Base-by-base conservation (phyloP, 2,888 invertebrate genomes). In the Mallateleia sp. region DNA sequence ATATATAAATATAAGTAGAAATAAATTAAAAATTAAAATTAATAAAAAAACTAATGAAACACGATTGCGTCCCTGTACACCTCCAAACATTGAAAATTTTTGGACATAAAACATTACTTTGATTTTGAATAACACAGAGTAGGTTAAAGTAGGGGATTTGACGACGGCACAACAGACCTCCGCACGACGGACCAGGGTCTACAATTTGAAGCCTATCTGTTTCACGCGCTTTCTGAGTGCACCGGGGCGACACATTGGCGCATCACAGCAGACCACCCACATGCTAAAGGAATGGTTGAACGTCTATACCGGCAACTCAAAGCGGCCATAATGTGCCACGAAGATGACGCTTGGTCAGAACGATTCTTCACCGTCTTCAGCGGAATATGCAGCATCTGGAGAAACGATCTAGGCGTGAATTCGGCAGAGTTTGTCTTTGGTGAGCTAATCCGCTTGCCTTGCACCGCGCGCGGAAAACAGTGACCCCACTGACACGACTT, bases 381-480 rank as follows among this genome's bases (percentile, higher is more conserved):
- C 5, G 92, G 91, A 5, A 89, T 93, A 1, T 79, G 91, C 42
- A 67, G 88, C n/a, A 90, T 91, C 1, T 92, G 92, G 28, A 74
- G 89, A 45, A 25, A 64, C 14, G 64, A 64, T 25, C n/a, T 42
- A 1, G 38, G 11, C 42, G 4, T 45, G 8, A 64, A 45, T 8
- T n/a, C 64, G n/a, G 64, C 64, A 0, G 64, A 64, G 22, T 25
- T 64, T 2, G 38, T 60, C 14, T 60, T 22, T 18, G 60, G 60
- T 5, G 60, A 60, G 14, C 34, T 38, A 14, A 60, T 64, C 25
- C 64, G 64, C 1, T 38, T 64, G 2, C 45, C 45, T 64, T 1
- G 20, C 20, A 2, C 20, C 34, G 18, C 47, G 47, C 2, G 20
- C 34, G 38, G 25, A 5, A 20, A 8, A 38, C 20, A 7, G 38